Percentiles rank a stretch among this genome's conserved stretches.
These are phyloP conservation scores for Neoaliturus tenellus DNA, from an alignment of 2,888 invertebrate species.

Conservation along the genomic window DNA sequence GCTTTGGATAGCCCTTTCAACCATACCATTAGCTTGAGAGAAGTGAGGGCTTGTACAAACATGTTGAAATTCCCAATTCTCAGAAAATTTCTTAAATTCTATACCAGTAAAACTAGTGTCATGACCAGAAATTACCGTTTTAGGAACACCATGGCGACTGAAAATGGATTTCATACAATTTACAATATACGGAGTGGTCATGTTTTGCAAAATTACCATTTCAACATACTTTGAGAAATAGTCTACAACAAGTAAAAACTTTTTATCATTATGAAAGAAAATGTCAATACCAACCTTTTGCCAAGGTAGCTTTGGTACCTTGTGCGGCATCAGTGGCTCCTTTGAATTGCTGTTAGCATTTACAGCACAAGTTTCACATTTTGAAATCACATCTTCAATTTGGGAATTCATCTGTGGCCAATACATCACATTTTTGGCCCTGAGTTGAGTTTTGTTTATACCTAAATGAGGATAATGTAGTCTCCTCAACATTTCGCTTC, in stretches of 20 bases:
- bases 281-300: constrained; percentile 32
- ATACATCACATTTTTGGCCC: constrained; percentile 19
- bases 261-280: neutral
- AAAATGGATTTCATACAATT: constrained; percentile 16
- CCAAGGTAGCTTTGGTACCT: constrained; percentile 10
- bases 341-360: neutral
- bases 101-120: neutral
- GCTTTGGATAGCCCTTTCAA: too few species aligned
- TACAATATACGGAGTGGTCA: neutral
- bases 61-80: too few species aligned
- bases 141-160: constrained; percentile 38
- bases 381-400: constrained; percentile 33
- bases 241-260: constrained; percentile 38
- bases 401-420: constrained; percentile 32
- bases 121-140: neutral
- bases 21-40: too few species aligned
- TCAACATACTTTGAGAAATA: constrained; percentile 33
- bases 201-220: neutral
- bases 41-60: too few species aligned
- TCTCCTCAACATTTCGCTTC: constrained; percentile 39
- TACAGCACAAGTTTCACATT: constrained; percentile 12
- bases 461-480: constrained; percentile 47
- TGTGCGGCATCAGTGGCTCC: neutral
- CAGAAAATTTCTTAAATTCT: constrained; percentile 5
- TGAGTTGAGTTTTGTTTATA: neutral